Conservation (phyloP, 2,113 vertebrate species). For the Mormyrus lacerda region DNA sequence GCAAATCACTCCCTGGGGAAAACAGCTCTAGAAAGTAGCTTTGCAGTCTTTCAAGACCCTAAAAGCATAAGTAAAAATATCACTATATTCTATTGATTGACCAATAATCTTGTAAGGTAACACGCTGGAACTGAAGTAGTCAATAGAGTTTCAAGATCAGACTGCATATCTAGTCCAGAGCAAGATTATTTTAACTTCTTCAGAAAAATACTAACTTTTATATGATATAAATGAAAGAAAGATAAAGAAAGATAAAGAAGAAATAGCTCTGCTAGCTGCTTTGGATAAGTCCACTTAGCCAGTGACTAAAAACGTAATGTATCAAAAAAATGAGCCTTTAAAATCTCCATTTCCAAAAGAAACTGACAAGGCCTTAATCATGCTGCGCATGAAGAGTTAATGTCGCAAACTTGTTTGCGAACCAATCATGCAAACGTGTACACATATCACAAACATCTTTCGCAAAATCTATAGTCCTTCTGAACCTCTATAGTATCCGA, state of each 20-base stretch:
- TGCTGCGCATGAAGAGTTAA: background rate
- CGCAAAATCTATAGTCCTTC: background rate
- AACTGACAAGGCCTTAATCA: background rate
- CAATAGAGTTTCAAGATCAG: background rate
- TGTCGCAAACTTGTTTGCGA: background rate
- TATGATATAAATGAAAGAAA: background rate
- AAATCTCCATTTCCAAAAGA: background rate
- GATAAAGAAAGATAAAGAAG: background rate
- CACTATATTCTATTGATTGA: background rate
- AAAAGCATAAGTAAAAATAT: background rate
- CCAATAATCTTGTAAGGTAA: too few species aligned
- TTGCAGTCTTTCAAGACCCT: background rate
- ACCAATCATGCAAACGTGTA: background rate
- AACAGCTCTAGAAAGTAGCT: background rate
- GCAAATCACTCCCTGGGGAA: background rate
- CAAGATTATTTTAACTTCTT: background rate
- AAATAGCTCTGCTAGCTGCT: background rate
- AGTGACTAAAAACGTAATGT: background rate
- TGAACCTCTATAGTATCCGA: background rate
- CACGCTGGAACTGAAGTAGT: background rate
- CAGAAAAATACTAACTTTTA: background rate
- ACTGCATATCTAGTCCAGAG: background rate
- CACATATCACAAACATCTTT: background rate
- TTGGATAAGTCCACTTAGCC: background rate
- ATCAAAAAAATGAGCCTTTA: background rate